Evolutionary conservation across 2,888 invertebrate species (phyloP), one percentile per base, ranked within the genome.

Genomic region (Spisula subtruncata): DNA sequence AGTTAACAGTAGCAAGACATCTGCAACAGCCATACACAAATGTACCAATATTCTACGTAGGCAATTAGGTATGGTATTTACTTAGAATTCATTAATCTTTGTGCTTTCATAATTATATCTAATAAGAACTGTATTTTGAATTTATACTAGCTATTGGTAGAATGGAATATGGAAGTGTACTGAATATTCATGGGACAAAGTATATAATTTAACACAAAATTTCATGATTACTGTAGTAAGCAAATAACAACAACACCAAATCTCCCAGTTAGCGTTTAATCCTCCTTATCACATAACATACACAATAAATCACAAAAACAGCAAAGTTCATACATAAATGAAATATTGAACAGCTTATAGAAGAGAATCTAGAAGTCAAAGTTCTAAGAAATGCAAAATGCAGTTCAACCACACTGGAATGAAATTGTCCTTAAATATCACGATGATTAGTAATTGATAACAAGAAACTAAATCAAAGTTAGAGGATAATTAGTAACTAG

Each of bases 291-390:
- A 75, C 75, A 75, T 75, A 75, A 75, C 75, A 75, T 35, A 18
- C 35, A 75, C 75, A 75, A 75, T 32, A 75, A 71, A 75, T 71
- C 32, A 75, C 75, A 75, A 75, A n/a, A 75, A 32, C 32, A 71
- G 41, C 14, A 16, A 71, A 75, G 32, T 75, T 75, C 75, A 75
- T 75, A 75, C 75, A 75, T 75, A 18, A 75, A 75, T 71, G 71
- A 71, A 71, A 32, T 75, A 35, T 32, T 75, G 75, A 35, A 25
- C 18, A 32, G 35, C 35, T 75, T 75, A 75, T 0, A 35, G 4
- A 75, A 35, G 4, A 75, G 32, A 66, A 32, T 71, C 71, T 29
- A 32, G 32, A 71, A 71, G 10, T 71, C 18, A 75, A 75, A 75
- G 20, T 32, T 60, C 25, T 25, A 35, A 32, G 32, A 2, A 32